Conservation (phyloP, 2,888 invertebrate species). For the Cabera pusaria region DNA sequence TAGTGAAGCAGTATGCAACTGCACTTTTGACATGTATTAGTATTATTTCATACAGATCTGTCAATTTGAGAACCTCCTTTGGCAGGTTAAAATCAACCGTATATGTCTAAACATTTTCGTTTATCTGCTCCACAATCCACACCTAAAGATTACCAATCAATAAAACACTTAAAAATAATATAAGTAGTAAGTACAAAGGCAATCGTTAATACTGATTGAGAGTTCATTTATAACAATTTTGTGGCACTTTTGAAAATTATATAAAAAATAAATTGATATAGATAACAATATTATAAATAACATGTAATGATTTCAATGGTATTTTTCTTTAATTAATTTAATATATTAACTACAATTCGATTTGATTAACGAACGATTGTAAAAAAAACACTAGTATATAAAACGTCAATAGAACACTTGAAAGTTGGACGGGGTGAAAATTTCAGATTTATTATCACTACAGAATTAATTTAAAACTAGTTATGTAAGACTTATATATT, state of each 20-base stretch:
- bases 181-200: conserved; percentile 48
- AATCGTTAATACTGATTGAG: conserved; percentile 49
- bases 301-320: no score
- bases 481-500: conserved; percentile 12
- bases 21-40: no score
- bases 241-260: conserved; percentile 37
- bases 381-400: conserved; percentile 33
- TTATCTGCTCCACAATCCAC: no score
- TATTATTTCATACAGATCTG: no score
- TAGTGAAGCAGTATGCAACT: no score
- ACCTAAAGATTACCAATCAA: conserved; percentile 19
- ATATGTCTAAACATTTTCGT: no score
- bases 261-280: not conserved
- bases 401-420: conserved; percentile 27
- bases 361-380: conserved; percentile 27
- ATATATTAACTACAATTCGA: conserved; percentile 8
- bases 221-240: conserved; percentile 37
- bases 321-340: no score
- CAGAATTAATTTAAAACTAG: conserved; percentile 15
- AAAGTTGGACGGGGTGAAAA: conserved; percentile 45
- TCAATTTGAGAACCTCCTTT: no score
- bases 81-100: no score
- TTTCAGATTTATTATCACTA: conserved; percentile 29
- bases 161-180: conserved; percentile 21
- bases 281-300: no score